These are phyloP conservation scores for Scytalopus superciliaris DNA, from an alignment of 2,113 vertebrate genomes.

Conservation along the genomic window DNA sequence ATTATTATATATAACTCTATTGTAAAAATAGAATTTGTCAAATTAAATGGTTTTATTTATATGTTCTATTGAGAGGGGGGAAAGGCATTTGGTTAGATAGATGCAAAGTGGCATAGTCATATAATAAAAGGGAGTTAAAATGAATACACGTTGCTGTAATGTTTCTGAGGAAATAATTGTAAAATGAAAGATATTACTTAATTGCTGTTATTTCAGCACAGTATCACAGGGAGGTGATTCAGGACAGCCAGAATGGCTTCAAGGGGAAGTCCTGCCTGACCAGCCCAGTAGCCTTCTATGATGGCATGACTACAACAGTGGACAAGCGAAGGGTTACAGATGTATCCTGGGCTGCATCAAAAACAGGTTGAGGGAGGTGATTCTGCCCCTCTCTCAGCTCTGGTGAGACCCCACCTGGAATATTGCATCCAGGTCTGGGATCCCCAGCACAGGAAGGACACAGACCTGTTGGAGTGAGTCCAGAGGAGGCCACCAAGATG, in stretches of 20 bases:
- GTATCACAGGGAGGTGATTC: background rate
- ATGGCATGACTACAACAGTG: background rate
- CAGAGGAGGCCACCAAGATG: background rate
- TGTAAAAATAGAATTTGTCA: background rate
- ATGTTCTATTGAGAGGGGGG: background rate
- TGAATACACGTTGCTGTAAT: background rate
- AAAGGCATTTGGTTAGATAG: background rate
- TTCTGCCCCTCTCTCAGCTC: background rate
- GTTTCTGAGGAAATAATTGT: background rate
- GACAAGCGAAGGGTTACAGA: background rate
- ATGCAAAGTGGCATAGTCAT: fast-evolving
- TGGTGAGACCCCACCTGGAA: background rate
- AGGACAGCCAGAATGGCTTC: background rate
- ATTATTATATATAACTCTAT: background rate
- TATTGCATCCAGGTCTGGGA: background rate
- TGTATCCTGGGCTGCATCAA: background rate
- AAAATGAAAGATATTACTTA: background rate
- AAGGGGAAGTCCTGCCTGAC: background rate
- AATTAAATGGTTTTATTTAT: background rate
- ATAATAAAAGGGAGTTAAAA: background rate
- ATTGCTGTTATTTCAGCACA: background rate
- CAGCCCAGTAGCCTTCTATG: background rate
- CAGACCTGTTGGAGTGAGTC: background rate
- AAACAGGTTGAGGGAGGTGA: background rate
- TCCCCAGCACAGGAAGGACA: background rate